phyloP scores from a whole-genome alignment of 1,140 invertebrate species.

The Oppia nitens region DNA sequence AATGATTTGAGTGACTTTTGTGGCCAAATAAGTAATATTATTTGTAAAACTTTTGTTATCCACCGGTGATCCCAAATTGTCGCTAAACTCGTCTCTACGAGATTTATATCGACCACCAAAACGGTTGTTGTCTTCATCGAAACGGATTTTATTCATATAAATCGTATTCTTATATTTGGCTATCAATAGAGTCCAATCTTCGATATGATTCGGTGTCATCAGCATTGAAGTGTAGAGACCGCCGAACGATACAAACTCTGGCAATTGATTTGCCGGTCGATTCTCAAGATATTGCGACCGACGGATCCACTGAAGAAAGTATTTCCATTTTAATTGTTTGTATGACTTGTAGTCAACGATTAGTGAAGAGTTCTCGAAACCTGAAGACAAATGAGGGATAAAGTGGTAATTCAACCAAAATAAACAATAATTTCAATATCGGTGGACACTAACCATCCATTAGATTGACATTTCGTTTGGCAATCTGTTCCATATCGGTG shows the following conservation, averaged over 20 bases:
- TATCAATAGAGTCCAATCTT: not conserved
- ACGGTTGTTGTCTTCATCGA: not conserved
- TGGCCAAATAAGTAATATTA: not conserved
- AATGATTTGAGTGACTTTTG: not conserved
- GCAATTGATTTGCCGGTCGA: constrained; percentile 6
- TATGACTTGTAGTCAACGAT: not conserved
- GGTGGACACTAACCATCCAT: not conserved
- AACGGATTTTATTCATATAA: not conserved
- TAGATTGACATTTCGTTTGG: not conserved
- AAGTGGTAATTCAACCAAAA: not conserved
- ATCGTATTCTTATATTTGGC: not conserved
- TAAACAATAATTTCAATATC: not conserved
- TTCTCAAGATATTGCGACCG: not conserved
- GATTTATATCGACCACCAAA: not conserved
- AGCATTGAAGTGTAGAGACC: not conserved
- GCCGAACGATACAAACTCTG: not conserved
- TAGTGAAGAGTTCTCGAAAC: not conserved
- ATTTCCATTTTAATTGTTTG: not conserved
- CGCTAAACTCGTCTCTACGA: no score
- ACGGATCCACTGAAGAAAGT: not conserved
- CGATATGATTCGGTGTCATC: not conserved
- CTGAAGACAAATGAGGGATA: not conserved
- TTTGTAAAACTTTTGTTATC: not conserved
- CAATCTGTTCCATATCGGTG: not conserved
- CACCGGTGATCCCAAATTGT: no score